A percentile compares a stretch with the other conserved stretches of the same genome.
phyloP scores from a whole-genome alignment of 2,113 vertebrate genomes.

The Platichthys flesus region DNA sequence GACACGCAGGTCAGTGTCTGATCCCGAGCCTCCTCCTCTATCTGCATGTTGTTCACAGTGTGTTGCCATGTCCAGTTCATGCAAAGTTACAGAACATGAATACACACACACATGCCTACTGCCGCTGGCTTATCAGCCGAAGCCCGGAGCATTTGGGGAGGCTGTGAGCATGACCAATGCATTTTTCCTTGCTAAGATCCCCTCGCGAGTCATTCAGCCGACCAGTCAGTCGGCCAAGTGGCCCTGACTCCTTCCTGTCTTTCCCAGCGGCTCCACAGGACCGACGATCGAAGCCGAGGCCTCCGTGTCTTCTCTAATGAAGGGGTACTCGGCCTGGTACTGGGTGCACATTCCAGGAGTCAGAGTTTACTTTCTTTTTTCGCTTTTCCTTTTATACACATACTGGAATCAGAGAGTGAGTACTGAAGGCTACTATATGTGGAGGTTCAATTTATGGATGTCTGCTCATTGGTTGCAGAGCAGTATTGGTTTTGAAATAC shows the following conservation, averaged over 20 bases:
- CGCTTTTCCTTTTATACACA: neutral
- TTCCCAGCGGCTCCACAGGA: conserved; percentile 40
- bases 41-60: neutral
- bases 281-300: conserved; percentile 42
- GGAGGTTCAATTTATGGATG: conserved; percentile 1
- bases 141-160: conserved; percentile 52
- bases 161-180: conserved; percentile 58
- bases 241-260: conserved; percentile 61
- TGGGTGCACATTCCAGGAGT: conserved; percentile 32
- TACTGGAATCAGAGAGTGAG: conserved; percentile 2
- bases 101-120: conserved; percentile 14
- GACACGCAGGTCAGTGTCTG: neutral
- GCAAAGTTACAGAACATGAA: conserved; percentile 25
- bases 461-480: neutral
- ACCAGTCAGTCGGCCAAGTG: conserved; percentile 46
- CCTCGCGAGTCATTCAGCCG: conserved; percentile 46
- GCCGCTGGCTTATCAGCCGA: conserved; percentile 52
- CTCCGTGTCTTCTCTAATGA: conserved; percentile 25
- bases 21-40: conserved; percentile 18
- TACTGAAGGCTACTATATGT: neutral
- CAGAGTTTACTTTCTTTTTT: neutral
- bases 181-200: conserved; percentile 71
- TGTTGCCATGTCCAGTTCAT: conserved; percentile 3
- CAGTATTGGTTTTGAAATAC: neutral
- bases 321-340: conserved; percentile 22